These are phyloP conservation scores for Achroia grisella DNA, from an alignment of 1,140 invertebrate genomes.

Conservation along the genomic window DNA sequence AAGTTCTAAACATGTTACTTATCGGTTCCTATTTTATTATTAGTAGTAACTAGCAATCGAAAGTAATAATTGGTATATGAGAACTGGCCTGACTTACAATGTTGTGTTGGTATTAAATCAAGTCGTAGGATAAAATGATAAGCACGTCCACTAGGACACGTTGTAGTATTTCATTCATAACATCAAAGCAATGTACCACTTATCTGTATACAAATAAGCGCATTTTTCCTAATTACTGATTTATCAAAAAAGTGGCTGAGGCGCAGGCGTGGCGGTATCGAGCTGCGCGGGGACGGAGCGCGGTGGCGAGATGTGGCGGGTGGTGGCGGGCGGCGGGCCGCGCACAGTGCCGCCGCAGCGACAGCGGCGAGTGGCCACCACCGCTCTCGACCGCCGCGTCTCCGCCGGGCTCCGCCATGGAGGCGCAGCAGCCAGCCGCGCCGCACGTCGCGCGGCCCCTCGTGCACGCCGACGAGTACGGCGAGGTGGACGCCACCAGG, in stretches of 20 bases:
- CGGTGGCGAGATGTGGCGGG: not conserved
- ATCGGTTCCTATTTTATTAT: too few species aligned
- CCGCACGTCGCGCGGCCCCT: conserved; percentile 40
- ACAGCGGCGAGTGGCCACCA: not conserved
- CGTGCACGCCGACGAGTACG: conserved; percentile 60
- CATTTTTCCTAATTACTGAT: too few species aligned
- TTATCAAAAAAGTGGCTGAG: not conserved
- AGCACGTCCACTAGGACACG: too few species aligned
- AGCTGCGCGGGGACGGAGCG: conserved; percentile 4
- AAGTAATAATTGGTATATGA: too few species aligned
- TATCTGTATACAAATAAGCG: too few species aligned
- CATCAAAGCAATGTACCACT: too few species aligned
- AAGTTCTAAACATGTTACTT: too few species aligned
- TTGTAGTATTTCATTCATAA: too few species aligned
- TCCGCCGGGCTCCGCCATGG: conserved; percentile 24
- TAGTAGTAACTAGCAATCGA: too few species aligned
- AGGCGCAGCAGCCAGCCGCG: conserved; percentile 19
- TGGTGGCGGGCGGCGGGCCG: conserved; percentile 12
- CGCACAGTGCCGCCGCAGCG: conserved; percentile 13
- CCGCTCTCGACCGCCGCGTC: conserved; percentile 9
- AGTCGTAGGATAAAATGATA: too few species aligned
- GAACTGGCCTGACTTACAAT: too few species aligned
- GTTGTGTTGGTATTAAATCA: too few species aligned
- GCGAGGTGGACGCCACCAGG: conserved; percentile 65
- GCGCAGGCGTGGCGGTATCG: not conserved